Percentiles rank a stretch among this genome's conserved stretches.
phyloP scores from a whole-genome alignment of 1,140 invertebrate species.

The Pemphigus obesinymphae region DNA sequence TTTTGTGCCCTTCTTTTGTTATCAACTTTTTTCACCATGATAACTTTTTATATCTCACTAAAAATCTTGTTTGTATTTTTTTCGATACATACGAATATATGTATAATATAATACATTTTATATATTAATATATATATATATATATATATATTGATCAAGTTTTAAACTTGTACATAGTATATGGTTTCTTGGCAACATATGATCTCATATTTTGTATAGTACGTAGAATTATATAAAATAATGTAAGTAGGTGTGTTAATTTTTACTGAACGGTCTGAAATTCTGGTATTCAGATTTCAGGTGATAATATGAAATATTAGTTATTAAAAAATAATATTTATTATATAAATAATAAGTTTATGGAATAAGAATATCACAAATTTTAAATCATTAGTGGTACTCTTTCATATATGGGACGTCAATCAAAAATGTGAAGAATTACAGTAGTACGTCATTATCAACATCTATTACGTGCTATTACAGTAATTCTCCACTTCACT shows the following conservation, averaged over 20 bases:
- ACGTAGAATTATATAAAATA: not conserved
- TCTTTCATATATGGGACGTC: not conserved
- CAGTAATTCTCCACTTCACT: too few species aligned
- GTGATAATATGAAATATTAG: not conserved
- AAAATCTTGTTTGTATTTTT: not conserved
- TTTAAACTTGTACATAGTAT: not conserved
- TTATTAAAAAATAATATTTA: not conserved
- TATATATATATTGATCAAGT: not conserved
- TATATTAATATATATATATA: not conserved
- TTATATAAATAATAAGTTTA: not conserved
- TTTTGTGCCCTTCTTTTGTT: not conserved
- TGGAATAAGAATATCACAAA: slow-evolving; percentile 1
- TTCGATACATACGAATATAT: too few species aligned
- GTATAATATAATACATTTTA: too few species aligned
- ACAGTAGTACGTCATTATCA: too few species aligned
- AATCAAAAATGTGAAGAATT: too few species aligned
- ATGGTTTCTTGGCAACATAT: not conserved
- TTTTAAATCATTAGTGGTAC: not conserved
- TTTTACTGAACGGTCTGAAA: not conserved
- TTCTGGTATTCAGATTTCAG: too few species aligned
- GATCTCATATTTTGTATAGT: too few species aligned
- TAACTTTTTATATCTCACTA: not conserved
- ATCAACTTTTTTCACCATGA: not conserved
- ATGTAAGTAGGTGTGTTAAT: not conserved
- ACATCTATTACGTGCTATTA: too few species aligned